Evolutionary conservation across 2,888 invertebrate species (phyloP).

Genomic region (Microdon myrmicae): DNA sequence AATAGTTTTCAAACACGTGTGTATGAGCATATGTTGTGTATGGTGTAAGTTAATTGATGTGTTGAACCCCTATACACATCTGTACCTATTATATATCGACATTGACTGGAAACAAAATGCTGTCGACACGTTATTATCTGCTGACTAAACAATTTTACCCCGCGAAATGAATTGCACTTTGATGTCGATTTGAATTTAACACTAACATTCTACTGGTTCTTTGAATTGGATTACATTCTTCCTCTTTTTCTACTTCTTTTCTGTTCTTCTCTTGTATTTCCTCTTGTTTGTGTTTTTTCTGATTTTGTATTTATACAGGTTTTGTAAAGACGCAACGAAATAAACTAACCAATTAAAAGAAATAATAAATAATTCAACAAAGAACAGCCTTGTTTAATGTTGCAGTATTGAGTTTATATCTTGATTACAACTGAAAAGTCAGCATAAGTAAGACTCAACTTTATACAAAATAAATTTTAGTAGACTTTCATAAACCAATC

Average conservation of each 20-base stretch:
- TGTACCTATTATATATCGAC: constrained; percentile 24
- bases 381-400: too few relatives aligned
- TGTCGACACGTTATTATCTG: constrained; percentile 18
- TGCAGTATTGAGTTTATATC: too few relatives aligned
- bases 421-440: too few relatives aligned
- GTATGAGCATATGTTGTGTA: too few relatives aligned
- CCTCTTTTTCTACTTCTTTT: neutral
- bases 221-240: neutral
- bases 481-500: too few relatives aligned
- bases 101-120: neutral
- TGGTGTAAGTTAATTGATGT: constrained; percentile 45
- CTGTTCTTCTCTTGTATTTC: constrained; percentile 32
- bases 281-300: constrained; percentile 23
- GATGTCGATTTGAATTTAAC: constrained; percentile 36
- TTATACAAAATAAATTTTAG: too few relatives aligned
- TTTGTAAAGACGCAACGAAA: constrained; percentile 33
- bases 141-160: constrained; percentile 2
- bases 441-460: too few relatives aligned
- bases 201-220: too few relatives aligned
- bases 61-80: constrained; percentile 36
- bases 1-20: constrained; percentile 39
- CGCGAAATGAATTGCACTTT: constrained; percentile 38
- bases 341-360: neutral
- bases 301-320: constrained; percentile 35
- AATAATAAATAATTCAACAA: constrained; percentile 5